phyloP scores from a whole-genome alignment of 2,113 vertebrate genomes.

The Helogale parvula region DNA sequence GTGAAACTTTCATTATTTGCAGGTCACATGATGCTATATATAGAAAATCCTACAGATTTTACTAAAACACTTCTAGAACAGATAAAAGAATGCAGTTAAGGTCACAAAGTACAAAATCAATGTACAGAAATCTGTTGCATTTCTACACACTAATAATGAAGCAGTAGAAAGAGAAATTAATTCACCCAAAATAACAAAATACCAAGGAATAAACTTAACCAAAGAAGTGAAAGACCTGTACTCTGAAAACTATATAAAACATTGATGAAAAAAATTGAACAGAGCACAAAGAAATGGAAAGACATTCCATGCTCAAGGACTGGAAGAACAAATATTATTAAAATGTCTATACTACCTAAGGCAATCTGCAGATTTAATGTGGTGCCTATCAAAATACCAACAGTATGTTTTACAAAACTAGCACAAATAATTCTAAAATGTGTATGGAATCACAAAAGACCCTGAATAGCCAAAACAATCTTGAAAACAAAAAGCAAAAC shows the following conservation, averaged over 20 bases:
- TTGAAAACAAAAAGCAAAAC: background rate
- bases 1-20: background rate
- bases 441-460: background rate
- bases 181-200: background rate
- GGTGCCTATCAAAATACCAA: background rate
- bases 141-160: background rate
- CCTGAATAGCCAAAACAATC: background rate
- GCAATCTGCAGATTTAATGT: background rate
- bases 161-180: background rate
- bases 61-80: background rate
- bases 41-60: background rate
- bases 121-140: background rate
- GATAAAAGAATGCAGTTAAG: background rate
- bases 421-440: background rate
- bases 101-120: background rate
- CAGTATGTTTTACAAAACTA: background rate
- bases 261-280: background rate
- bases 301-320: background rate
- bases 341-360: background rate
- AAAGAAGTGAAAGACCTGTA: background rate
- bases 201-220: background rate
- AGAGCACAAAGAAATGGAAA: background rate
- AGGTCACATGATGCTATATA: background rate
- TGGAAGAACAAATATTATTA: background rate
- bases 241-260: background rate